These are phyloP conservation scores for Strix occidentalis DNA, from an alignment of 2,797 vertebrate species.

Conservation along the genomic window DNA sequence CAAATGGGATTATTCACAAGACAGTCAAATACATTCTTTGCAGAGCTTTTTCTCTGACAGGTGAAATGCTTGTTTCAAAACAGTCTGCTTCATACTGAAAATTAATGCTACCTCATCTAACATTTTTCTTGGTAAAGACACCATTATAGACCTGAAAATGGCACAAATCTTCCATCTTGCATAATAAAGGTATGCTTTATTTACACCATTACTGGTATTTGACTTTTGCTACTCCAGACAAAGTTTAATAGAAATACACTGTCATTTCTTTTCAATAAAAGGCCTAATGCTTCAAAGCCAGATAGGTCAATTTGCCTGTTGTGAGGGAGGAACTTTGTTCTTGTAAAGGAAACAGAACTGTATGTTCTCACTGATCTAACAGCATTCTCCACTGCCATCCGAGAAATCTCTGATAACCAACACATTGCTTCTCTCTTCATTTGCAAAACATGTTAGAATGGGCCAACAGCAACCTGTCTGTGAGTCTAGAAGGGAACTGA, in stretches of 20 bases:
- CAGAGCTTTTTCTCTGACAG: slow-evolving; percentile 18
- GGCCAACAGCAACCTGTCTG: not conserved
- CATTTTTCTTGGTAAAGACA: not conserved
- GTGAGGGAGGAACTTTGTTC: not conserved
- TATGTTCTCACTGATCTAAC: not conserved
- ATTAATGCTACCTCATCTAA: not conserved
- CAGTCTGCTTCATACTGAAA: not conserved
- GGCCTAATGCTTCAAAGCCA: not conserved
- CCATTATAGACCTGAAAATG: not conserved
- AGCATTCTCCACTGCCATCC: not conserved
- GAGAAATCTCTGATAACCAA: not conserved
- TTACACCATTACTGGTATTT: not conserved
- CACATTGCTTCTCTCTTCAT: not conserved
- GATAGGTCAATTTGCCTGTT: not conserved
- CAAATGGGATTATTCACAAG: slow-evolving; percentile 38
- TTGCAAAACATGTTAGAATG: rapidly evolving
- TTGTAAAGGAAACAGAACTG: not conserved
- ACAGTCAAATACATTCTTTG: not conserved
- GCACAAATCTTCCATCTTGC: not conserved
- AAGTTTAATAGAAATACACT: not conserved
- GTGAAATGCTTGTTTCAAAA: slow-evolving; percentile 44
- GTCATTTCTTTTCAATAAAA: not conserved
- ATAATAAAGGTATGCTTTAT: not conserved
- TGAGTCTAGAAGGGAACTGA: not conserved
- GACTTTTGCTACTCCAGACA: not conserved